Base-by-base conservation (phyloP, 2,888 invertebrate species). In the Dicranocentrus wangi region DNA sequence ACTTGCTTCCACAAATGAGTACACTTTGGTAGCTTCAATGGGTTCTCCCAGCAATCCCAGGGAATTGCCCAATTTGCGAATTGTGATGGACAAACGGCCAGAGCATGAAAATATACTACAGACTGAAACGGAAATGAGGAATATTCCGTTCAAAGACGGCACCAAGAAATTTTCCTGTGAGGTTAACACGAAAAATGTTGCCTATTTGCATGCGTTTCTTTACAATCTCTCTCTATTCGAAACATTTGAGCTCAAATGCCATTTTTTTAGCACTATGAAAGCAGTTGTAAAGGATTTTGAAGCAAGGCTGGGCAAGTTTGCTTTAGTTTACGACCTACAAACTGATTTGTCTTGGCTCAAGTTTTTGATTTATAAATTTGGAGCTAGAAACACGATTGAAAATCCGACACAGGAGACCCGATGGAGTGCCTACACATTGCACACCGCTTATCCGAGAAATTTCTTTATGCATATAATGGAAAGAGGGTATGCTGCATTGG, bases 381-480 rank as follows among this genome's bases (percentile, higher is more conserved):
- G 60, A 27, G n/a, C 15, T 0, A 21, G 60, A 60, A 28, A 60
- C 17, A n/a, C 28, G 2, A 1, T 28, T 17, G 60, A 60, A 28
- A 28, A 60, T 28, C 1, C 2, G 3, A 32, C 8, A 28, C 60
- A 27, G 32, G 60, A 47, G 2, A 10, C n/a, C 60, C n/a, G n/a
- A 8, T 27, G 7, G 15, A 5, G 17, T 55, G 8, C 10, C 15
- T 47, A 47, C 47, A 47, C n/a, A 1, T 25, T 55, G 55, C 25
- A 55, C 39, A 39, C 15, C n/a, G n/a, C 15, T n/a, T 2, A n/a
- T 47, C 47, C 47, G 5, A 5, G 47, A 47, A 47, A 47, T n/a
- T 47, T 47, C 47, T 47, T 47, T n/a, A 60, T 60, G 60, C 2
- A 15, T n/a, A 28, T 17, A 17, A 60, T 60, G 28, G n/a, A 60